A percentile compares a stretch with the other conserved stretches of the same genome.
These are phyloP conservation scores for Pristionchus arcanus DNA, from an alignment of 2,888 invertebrate genomes.

Conservation along the genomic window DNA sequence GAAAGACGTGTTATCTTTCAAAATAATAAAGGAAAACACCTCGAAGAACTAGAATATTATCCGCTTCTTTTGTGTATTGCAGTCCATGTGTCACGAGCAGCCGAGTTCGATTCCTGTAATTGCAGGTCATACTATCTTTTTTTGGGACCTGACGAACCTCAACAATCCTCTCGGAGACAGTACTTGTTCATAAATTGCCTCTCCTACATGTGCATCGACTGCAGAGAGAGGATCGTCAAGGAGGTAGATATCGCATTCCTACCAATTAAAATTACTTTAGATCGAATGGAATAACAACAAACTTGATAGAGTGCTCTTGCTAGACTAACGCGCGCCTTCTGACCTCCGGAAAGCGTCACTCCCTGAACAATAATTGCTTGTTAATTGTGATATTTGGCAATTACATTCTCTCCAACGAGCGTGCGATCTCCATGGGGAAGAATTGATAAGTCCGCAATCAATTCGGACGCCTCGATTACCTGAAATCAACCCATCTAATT, in stretches of 20 bases:
- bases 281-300: slow-evolving; percentile 78
- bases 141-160: background rate
- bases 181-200: slow-evolving; percentile 83
- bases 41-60: slow-evolving; percentile 89
- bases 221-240: slow-evolving; percentile 96
- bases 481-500: slow-evolving; percentile 77
- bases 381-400: no score
- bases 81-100: slow-evolving; percentile 95
- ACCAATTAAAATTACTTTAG: no score
- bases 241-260: slow-evolving; percentile 89
- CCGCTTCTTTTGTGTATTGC: slow-evolving; percentile 92
- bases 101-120: slow-evolving; percentile 85
- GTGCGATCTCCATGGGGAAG: slow-evolving; percentile 89
- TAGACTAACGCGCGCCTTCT: slow-evolving; percentile 91
- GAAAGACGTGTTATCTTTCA: slow-evolving; percentile 78
- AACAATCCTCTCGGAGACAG: background rate
- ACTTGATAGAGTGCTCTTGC: slow-evolving; percentile 91
- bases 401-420: slow-evolving; percentile 86
- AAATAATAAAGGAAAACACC: background rate
- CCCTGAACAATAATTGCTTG: slow-evolving; percentile 81
- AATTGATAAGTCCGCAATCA: slow-evolving; percentile 92
- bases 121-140: background rate
- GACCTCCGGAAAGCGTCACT: slow-evolving; percentile 92
- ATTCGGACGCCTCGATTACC: slow-evolving; percentile 89
- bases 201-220: slow-evolving; percentile 95